Percentiles rank a stretch among this genome's conserved stretches.
These are phyloP conservation scores for Xanthorhoe designata DNA, from an alignment of 2,888 invertebrate genomes.

Conservation along the genomic window DNA sequence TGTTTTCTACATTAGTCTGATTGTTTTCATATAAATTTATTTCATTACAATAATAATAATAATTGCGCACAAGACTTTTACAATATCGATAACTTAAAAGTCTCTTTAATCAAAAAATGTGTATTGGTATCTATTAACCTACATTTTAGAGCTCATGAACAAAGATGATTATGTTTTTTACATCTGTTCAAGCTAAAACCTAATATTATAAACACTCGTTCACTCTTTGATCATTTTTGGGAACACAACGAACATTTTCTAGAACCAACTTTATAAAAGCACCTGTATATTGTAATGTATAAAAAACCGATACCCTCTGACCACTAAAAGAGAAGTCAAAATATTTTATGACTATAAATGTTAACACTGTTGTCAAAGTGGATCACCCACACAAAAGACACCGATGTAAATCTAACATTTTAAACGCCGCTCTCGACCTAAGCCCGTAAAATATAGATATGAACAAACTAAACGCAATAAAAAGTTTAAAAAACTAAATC, in stretches of 20 bases:
- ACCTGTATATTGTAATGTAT: slow-evolving; percentile 17
- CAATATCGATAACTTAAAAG: too few relatives aligned
- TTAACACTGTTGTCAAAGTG: slow-evolving; percentile 82
- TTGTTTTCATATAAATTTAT: not conserved
- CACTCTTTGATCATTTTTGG: not conserved
- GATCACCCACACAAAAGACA: slow-evolving; percentile 76
- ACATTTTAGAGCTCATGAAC: too few relatives aligned
- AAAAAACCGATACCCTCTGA: slow-evolving; percentile 52
- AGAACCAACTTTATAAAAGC: slow-evolving; percentile 6
- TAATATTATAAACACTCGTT: too few relatives aligned
- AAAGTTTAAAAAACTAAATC: slow-evolving; percentile 61
- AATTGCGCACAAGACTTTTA: too few relatives aligned
- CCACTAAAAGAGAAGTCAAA: slow-evolving; percentile 80
- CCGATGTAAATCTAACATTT: slow-evolving; percentile 77
- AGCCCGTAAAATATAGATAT: slow-evolving; percentile 79
- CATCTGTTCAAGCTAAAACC: too few relatives aligned
- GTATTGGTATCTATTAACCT: too few relatives aligned
- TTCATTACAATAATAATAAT: too few relatives aligned
- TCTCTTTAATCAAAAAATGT: too few relatives aligned
- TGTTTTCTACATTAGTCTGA: not conserved
- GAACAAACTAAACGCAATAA: slow-evolving; percentile 78
- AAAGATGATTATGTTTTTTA: too few relatives aligned
- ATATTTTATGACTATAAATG: slow-evolving; percentile 81
- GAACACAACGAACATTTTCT: slow-evolving; percentile 4
- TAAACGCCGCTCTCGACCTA: slow-evolving; percentile 67